Evolutionary conservation across 2,888 invertebrate genomes (phyloP).

Genomic region (Pegoplata infirma): DNA sequence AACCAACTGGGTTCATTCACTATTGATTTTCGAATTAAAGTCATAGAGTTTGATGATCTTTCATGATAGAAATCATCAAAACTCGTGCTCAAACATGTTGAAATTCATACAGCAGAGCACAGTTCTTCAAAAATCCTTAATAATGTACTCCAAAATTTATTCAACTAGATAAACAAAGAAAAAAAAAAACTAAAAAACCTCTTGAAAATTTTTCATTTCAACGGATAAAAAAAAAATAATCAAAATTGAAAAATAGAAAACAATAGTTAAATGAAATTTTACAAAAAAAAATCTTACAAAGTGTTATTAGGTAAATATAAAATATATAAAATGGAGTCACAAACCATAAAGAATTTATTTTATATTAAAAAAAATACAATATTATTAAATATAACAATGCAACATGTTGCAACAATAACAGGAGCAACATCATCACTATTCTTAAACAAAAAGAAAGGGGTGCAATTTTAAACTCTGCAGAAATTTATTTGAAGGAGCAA

Average conservation of each 20-base stretch:
- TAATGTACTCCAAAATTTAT: constrained; percentile 35
- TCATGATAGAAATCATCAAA: no score
- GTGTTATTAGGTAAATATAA: neutral
- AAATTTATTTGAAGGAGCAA: constrained; percentile 11
- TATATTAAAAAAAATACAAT: constrained; percentile 1
- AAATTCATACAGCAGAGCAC: neutral
- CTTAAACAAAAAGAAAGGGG: neutral
- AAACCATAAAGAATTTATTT: constrained; percentile 21
- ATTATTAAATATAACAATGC: constrained; percentile 25
- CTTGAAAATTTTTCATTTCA: constrained; percentile 21
- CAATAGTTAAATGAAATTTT: constrained; percentile 16
- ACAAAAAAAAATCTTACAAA: neutral
- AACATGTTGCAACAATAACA: constrained; percentile 26
- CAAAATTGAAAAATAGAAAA: neutral
- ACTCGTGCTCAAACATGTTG: no score
- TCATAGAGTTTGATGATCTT: no score
- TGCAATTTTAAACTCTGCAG: neutral
- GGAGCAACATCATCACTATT: neutral
- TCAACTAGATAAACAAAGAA: constrained; percentile 47
- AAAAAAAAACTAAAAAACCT: constrained; percentile 10
- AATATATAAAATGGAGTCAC: constrained; percentile 5
- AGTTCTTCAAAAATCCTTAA: constrained; percentile 4
- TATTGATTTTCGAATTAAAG: no score
- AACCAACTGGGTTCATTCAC: no score
- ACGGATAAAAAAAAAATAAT: constrained; percentile 14